Evolutionary conservation across 2,113 vertebrate genomes (phyloP).

Genomic region (Xiphophorus couchianus): DNA sequence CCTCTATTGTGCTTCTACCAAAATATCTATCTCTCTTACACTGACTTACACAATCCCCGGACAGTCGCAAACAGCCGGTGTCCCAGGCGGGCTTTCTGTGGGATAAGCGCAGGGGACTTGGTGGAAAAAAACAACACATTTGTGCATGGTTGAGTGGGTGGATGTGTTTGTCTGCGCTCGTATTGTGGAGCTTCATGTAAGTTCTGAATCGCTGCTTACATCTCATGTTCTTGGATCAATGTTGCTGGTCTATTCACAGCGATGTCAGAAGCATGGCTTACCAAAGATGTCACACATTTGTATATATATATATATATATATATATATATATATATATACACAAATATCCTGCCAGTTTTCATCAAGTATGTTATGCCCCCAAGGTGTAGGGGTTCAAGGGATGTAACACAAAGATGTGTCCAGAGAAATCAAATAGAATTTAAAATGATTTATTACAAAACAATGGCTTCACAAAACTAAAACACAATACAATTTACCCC

Average conservation of each 20-base stretch:
- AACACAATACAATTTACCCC: too few relatives aligned
- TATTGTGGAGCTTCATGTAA: conserved; percentile 33
- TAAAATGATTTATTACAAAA: too few relatives aligned
- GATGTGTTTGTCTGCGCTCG: conserved; percentile 48
- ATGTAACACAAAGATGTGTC: too few relatives aligned
- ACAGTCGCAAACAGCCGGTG: neutral
- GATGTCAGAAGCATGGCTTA: conserved; percentile 19
- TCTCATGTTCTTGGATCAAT: conserved; percentile 57
- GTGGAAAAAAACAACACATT: conserved; percentile 47
- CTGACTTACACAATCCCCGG: conserved; percentile 1
- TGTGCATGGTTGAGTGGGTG: conserved; percentile 46
- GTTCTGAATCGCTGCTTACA: conserved; percentile 43
- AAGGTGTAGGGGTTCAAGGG: too few relatives aligned
- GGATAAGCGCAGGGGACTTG: conserved; percentile 30
- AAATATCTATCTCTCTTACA: conserved; percentile 30
- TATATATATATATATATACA: neutral
- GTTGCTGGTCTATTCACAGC: conserved; percentile 53
- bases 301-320: conserved; percentile 7
- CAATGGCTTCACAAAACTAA: too few relatives aligned
- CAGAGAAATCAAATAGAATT: too few relatives aligned
- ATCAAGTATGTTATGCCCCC: neutral
- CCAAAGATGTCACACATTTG: conserved; percentile 15
- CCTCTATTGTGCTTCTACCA: conserved; percentile 21
- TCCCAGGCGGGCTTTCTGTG: conserved; percentile 14
- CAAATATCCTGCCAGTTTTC: conserved; percentile 7